Evolutionary conservation across 2,888 invertebrate genomes (phyloP).

Genomic region (Chymomyza caudatula): DNA sequence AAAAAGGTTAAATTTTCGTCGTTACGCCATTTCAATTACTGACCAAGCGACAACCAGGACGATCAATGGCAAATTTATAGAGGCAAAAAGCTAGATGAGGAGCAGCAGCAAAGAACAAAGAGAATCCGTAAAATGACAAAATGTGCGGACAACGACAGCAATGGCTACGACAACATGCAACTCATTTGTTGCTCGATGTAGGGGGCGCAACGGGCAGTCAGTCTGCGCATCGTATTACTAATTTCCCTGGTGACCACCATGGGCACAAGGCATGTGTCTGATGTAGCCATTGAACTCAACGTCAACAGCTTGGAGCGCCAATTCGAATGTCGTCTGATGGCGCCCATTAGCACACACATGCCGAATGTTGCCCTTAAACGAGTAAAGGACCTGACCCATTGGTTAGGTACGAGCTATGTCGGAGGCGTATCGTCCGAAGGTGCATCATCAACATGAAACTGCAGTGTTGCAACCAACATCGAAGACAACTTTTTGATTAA

Average conservation of each 20-base stretch:
- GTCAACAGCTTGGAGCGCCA: slow-evolving; percentile 1
- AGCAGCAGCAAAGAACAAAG: slow-evolving; percentile 48
- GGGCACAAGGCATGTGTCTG: slow-evolving; percentile 27
- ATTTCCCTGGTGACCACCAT: slow-evolving; percentile 70
- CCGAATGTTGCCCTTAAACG: slow-evolving; percentile 46
- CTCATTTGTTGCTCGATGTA: slow-evolving; percentile 61
- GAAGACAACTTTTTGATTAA: slow-evolving; percentile 67
- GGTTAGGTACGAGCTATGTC: too few species aligned
- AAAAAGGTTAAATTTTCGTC: slow-evolving; percentile 60
- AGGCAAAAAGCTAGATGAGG: slow-evolving; percentile 50
- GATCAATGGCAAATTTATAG: slow-evolving; percentile 66
- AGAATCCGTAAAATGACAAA: slow-evolving; percentile 58
- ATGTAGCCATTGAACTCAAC: slow-evolving; percentile 34
- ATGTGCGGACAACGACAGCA: slow-evolving; percentile 18
- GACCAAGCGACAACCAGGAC: slow-evolving; percentile 59
- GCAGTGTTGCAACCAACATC: not conserved
- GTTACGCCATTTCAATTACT: slow-evolving; percentile 74
- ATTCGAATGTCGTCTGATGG: not conserved
- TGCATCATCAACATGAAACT: slow-evolving; percentile 20
- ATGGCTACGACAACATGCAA: slow-evolving; percentile 51
- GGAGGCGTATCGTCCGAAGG: slow-evolving; percentile 15
- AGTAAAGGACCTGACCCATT: slow-evolving; percentile 37
- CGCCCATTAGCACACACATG: not conserved
- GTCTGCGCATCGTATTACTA: slow-evolving; percentile 63
- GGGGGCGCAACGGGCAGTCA: slow-evolving; percentile 11